Percentiles rank a stretch among this genome's conserved stretches.
Evolutionary conservation across 1,140 invertebrate species (phyloP).

Genomic region (Drosophila arawakana): DNA sequence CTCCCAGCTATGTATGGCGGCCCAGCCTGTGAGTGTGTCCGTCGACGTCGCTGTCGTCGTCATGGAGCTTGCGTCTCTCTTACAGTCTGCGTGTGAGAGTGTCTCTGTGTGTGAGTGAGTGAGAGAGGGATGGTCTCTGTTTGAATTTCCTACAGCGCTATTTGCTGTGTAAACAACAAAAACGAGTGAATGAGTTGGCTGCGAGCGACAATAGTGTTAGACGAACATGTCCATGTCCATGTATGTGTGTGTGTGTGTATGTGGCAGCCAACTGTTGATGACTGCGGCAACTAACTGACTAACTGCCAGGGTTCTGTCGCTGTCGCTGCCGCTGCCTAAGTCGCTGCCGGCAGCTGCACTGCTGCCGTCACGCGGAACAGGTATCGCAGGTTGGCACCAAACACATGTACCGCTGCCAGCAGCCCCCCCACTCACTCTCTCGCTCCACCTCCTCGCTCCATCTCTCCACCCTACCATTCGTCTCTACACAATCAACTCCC

Average conservation of each 20-base stretch:
- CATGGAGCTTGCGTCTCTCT: slow-evolving; percentile 15
- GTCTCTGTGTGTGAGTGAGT: slow-evolving; percentile 9
- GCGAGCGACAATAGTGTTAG: slow-evolving; percentile 55
- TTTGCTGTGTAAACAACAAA: slow-evolving; percentile 60
- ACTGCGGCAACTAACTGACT: slow-evolving; percentile 72
- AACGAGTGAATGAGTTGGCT: slow-evolving; percentile 48
- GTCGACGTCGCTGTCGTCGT: neutral
- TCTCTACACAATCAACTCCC: slow-evolving; percentile 20
- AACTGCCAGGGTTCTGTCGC: slow-evolving; percentile 77
- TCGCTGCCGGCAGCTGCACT: slow-evolving; percentile 20
- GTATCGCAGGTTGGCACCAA: slow-evolving; percentile 81
- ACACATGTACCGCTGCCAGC: slow-evolving; percentile 62
- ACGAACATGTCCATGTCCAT: slow-evolving; percentile 48
- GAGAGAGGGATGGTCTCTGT: slow-evolving; percentile 42
- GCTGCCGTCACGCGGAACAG: slow-evolving; percentile 72
- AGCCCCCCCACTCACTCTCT: neutral
- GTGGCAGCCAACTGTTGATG: slow-evolving; percentile 71
- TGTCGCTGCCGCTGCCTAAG: slow-evolving; percentile 50
- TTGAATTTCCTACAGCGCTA: slow-evolving; percentile 62
- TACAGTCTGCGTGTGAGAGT: slow-evolving; percentile 6
- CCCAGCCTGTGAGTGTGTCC: slow-evolving; percentile 64
- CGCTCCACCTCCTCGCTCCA: neutral
- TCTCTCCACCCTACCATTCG: neutral
- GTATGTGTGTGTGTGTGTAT: slow-evolving; percentile 29
- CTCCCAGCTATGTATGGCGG: slow-evolving; percentile 19